Base-by-base conservation (phyloP, 2,888 invertebrate species). In the Venusia cambrica region DNA sequence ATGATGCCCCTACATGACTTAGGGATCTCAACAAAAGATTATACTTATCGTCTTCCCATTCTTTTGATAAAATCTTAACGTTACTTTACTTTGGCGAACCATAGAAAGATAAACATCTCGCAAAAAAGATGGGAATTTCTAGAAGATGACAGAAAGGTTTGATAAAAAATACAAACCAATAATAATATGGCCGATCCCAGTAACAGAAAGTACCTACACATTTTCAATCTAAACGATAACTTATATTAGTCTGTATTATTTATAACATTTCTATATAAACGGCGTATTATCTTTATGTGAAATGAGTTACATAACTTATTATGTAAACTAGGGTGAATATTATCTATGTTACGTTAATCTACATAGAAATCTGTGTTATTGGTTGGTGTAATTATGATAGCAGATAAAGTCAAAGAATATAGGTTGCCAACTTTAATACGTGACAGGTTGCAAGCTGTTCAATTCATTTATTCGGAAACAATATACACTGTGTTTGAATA, bases 111-210 rank as follows among this genome's bases (percentile, higher is more conserved):
- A n/a, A n/a, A n/a, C n/a, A n/a, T n/a, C n/a, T n/a, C n/a, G n/a
- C n/a, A n/a, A n/a, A 14, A 6, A 10, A 9, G n/a, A 13, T 20
- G 6, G 10, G 2, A 4, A 1, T 9, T n/a, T 4, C 11, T 1
- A 26, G 3, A 5, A 21, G 5, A 13, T 13, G 1, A n/a, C n/a
- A 11, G 5, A 20, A 5, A 17, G 1, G 38, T 34, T 14, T 22
- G 12, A 14, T 19, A 26, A 32, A 11, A 15, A 16, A 36, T 59
- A 64, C 64, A 48, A 50, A 66, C 67, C 64, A 62, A 47, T 22
- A 57, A 38, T 15, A 51, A 16, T n/a, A 62, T 38, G 2, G 52
- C 54, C 8, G 60, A 46, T 5, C 45, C 31, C 4, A 45, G 48
- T 2, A 47, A 50, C 2, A 49, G 26, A 15, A 52, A 15, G 21